Base-by-base conservation (phyloP, 2,797 vertebrate species). In the Eidolon dupreanum region DNA sequence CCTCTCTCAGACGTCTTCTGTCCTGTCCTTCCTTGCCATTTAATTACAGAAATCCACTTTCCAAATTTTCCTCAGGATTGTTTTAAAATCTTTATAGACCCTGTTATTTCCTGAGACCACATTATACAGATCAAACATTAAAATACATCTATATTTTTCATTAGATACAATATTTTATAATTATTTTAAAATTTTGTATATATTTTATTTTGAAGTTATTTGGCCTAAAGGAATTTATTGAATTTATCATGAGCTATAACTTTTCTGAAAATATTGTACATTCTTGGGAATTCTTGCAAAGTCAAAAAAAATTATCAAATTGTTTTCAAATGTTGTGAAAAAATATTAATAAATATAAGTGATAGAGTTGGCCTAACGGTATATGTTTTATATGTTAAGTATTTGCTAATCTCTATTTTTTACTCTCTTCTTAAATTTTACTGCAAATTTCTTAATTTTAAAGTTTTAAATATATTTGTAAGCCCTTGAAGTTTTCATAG, bases 151-250 rank as follows among this genome's bases (percentile, higher is more conserved):
- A 33, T 55, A 78, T 82, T 89, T 28, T 51, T 55, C 61, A 88
- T 53, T 70, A 81, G 46, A 75, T 55, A 46, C 6, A 94, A n/a
- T 86, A 73, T 88, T 88, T 84, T 53, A 49, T 82, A 20, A 77
- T 26, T 61, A 84, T 61, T 93, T 82, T 36, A 61, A 94, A 78
- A 19, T 81, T 92, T 86, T 74, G 9, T 46, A 43, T 82, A 90
- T 36, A 71, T 49, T 90, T 93, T 71, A n/a, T 90, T 89, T 92
- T 57, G 33, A 95, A 95, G 88, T 90, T 46, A 73, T 74, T 95
- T 70, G 17, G 3, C 43, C 33, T 85, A 83, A 91, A 91, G 17
- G 43, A 95, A 92, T 13, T 90, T 59, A 71, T 20, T 82, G 46
- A 73, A 55, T 77, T 92, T 92, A n/a, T 5, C 7, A 51, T 83